Evolutionary conservation across 2,888 invertebrate genomes (phyloP).

Genomic region (Pterostichus madidus): DNA sequence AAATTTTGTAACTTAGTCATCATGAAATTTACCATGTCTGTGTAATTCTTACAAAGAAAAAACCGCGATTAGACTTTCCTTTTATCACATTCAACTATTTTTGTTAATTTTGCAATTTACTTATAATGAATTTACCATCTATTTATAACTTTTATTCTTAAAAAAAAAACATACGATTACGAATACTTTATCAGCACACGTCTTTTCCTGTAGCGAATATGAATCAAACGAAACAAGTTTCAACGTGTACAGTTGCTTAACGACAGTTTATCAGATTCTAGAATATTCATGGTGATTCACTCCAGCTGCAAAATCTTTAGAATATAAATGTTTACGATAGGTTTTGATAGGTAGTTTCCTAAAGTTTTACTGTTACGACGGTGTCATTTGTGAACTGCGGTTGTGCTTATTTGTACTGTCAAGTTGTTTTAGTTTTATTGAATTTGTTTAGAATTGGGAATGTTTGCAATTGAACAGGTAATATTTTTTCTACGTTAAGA

Average conservation of each 20-base stretch:
- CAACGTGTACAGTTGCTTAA: not conserved
- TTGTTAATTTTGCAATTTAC: not conserved
- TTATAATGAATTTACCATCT: not conserved
- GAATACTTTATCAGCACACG: slow-evolving; percentile 2
- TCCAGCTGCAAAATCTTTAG: not conserved
- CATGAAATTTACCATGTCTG: too few relatives aligned
- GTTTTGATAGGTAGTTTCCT: not conserved
- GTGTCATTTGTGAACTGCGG: too few relatives aligned
- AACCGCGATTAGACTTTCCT: too few relatives aligned
- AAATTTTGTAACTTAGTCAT: too few relatives aligned
- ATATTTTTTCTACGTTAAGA: slow-evolving; percentile 14
- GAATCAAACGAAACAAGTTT: slow-evolving; percentile 11
- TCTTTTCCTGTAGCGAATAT: slow-evolving; percentile 20
- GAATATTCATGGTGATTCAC: slow-evolving; percentile 9
- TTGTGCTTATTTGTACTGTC: not conserved
- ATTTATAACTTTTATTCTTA: not conserved
- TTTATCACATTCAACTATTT: not conserved
- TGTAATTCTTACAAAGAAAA: too few relatives aligned
- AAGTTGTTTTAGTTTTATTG: not conserved
- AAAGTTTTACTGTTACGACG: not conserved
- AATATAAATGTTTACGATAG: not conserved
- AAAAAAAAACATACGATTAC: not conserved
- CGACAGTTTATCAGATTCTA: slow-evolving; percentile 13
- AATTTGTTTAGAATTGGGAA: not conserved
- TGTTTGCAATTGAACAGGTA: slow-evolving; percentile 4